Evolutionary conservation across 2,888 invertebrate genomes (phyloP).

Genomic region (Calliopum simillimum): DNA sequence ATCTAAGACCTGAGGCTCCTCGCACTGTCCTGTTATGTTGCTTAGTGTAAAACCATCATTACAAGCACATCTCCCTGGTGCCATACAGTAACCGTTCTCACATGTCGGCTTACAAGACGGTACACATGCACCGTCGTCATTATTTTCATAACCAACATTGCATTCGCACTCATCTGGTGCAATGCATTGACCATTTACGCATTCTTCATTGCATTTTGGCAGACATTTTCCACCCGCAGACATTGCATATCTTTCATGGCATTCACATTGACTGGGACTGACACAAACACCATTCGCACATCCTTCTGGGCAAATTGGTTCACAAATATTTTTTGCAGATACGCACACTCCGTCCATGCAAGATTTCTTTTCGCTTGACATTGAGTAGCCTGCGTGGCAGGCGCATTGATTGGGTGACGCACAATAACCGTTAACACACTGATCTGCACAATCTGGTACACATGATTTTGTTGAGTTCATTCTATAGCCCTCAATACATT

Average conservation of each 20-base stretch:
- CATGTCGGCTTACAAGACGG: conserved; percentile 46
- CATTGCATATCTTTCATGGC: conserved; percentile 32
- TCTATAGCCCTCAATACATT: conserved; percentile 74
- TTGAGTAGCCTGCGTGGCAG: conserved; percentile 38
- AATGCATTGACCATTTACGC: conserved; percentile 62
- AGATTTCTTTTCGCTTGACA: background rate
- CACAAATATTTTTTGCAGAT: conserved; percentile 75
- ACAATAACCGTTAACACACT: conserved; percentile 57
- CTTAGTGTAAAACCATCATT: conserved; percentile 37
- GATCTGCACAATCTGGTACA: conserved; percentile 41
- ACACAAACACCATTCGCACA: conserved; percentile 57
- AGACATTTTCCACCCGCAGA: conserved; percentile 20
- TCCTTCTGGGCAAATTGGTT: conserved; percentile 43
- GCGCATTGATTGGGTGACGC: conserved; percentile 53
- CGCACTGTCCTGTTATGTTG: background rate
- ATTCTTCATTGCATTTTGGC: conserved; percentile 49
- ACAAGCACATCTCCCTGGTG: conserved; percentile 54
- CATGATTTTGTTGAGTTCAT: conserved; percentile 39
- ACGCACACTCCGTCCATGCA: conserved; percentile 74
- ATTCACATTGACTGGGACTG: conserved; percentile 53
- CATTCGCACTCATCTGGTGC: conserved; percentile 52
- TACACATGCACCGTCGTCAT: conserved; percentile 38
- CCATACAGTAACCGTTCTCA: conserved; percentile 57
- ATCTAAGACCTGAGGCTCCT: background rate
- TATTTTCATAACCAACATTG: conserved; percentile 43